Percentiles rank a stretch among this genome's conserved stretches.
Evolutionary conservation across 2,888 invertebrate species (phyloP).

Genomic region (Calliopum simillimum): DNA sequence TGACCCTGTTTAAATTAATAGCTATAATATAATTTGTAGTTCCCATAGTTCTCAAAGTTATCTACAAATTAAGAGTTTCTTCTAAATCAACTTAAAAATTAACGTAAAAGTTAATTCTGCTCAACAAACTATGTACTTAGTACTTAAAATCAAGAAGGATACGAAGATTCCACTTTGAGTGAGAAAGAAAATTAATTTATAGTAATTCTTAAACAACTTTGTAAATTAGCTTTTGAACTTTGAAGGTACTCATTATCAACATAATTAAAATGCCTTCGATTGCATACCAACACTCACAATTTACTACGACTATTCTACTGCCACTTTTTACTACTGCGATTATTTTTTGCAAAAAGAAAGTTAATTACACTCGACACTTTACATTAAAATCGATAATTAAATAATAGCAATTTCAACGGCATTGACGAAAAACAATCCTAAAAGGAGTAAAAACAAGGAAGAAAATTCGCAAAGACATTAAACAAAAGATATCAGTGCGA

Average conservation of each 20-base stretch:
- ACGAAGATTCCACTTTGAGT: conserved; percentile 7
- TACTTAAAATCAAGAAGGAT: neutral
- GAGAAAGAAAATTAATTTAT: conserved; percentile 13
- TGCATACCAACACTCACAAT: neutral
- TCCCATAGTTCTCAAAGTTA: too few species aligned
- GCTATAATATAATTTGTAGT: too few species aligned
- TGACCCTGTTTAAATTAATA: too few species aligned
- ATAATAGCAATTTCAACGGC: conserved; percentile 23
- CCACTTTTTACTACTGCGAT: neutral
- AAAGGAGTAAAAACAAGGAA: neutral
- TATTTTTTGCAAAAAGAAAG: neutral
- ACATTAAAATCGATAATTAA: conserved; percentile 38
- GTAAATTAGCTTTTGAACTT: conserved; percentile 32
- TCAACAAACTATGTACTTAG: neutral
- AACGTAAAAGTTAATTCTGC: neutral
- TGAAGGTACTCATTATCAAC: conserved; percentile 25
- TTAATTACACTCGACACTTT: conserved; percentile 33
- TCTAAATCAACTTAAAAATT: conserved; percentile 21
- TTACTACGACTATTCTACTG: neutral
- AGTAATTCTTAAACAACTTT: conserved; percentile 14
- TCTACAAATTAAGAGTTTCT: conserved; percentile 3
- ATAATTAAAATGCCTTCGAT: neutral
- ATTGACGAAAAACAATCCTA: neutral
- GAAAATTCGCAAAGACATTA: neutral
- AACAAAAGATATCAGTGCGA: neutral